Evolutionary conservation across 2,113 vertebrate species (phyloP).

Genomic region (Pithys albifrons): DNA sequence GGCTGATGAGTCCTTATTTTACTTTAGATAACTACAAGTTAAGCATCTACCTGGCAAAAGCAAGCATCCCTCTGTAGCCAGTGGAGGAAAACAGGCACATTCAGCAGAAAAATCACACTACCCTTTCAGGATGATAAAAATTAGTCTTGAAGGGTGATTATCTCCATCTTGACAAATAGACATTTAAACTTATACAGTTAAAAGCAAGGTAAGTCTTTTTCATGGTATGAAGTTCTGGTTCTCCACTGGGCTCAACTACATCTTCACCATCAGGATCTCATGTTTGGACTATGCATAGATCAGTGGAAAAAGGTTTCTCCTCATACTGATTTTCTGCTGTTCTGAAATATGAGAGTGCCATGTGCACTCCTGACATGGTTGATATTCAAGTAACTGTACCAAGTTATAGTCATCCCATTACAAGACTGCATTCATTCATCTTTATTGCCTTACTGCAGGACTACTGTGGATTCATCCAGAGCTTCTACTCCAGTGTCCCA

Average conservation of each 20-base stretch:
- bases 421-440: neutral
- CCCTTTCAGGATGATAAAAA: neutral
- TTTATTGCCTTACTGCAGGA: neutral
- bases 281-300: neutral
- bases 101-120: neutral
- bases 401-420: neutral
- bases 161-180: neutral
- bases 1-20: neutral
- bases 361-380: rapidly evolving
- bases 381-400: neutral
- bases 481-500: neutral
- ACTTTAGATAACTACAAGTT: neutral
- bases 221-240: neutral
- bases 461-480: neutral
- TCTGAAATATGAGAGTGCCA: neutral
- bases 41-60: neutral
- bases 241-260: neutral
- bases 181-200: neutral
- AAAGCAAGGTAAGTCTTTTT: neutral
- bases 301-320: neutral
- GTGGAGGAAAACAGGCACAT: neutral
- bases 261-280: neutral
- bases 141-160: neutral
- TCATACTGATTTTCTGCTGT: neutral
- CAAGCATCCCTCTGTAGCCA: neutral